These are phyloP conservation scores for Anodontia alba DNA, from an alignment of 2,888 invertebrate species.

Conservation along the genomic window DNA sequence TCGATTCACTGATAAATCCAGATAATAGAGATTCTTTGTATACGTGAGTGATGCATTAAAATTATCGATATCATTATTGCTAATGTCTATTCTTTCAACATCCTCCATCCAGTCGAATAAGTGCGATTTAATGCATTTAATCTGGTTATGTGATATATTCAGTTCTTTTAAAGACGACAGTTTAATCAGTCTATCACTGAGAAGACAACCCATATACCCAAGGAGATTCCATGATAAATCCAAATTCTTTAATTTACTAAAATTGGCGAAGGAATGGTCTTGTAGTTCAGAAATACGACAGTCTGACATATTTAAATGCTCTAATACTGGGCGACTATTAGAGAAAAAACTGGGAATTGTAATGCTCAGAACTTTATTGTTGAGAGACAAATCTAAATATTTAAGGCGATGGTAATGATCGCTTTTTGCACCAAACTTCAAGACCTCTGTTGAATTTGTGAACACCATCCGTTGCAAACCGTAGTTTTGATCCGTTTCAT, in stretches of 20 bases:
- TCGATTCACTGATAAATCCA: constrained; percentile 24
- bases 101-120: neutral
- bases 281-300: constrained; percentile 10
- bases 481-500: neutral
- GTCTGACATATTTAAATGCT: constrained; percentile 25
- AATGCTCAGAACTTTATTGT: neutral
- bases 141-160: constrained; percentile 15
- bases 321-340: constrained; percentile 10
- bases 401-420: neutral
- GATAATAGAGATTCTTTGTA: neutral
- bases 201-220: constrained; percentile 10
- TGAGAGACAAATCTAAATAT: constrained; percentile 7
- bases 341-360: neutral
- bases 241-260: constrained; percentile 19
- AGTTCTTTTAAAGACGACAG: neutral
- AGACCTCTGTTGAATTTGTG: constrained; percentile 12
- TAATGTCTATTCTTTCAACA: constrained; percentile 9
- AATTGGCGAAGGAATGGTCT: neutral
- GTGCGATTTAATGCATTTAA: neutral
- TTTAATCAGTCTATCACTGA: neutral
- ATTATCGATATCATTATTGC: constrained; percentile 16
- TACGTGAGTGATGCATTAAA: constrained; percentile 10
- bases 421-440: neutral
- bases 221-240: constrained; percentile 28
- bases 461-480: neutral